These are phyloP conservation scores for Telmatochromis sp. DNA, from an alignment of 2,113 vertebrate species.

Conservation along the genomic window DNA sequence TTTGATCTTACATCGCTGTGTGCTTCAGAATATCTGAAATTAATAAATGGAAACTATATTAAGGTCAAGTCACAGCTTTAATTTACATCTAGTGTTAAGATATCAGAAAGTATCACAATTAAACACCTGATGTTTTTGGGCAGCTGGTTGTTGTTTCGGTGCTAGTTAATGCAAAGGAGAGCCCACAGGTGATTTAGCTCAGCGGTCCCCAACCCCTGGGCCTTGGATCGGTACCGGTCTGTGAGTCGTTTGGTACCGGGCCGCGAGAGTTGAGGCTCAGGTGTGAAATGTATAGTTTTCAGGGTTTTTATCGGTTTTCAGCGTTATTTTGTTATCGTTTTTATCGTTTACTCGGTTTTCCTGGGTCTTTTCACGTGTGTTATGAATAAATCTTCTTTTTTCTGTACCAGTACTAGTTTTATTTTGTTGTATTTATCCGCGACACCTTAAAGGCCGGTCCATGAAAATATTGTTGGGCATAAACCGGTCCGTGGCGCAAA, in stretches of 20 bases:
- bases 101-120: not conserved
- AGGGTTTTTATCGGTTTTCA: no score
- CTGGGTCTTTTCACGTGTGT: accelerated
- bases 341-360: accelerated
- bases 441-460: no score
- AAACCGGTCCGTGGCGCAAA: no score
- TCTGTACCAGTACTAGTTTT: accelerated
- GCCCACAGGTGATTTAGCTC: accelerated
- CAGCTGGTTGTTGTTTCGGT: not conserved
- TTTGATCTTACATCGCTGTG: not conserved
- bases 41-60: not conserved
- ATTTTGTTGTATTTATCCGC: no score
- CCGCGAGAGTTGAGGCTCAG: no score
- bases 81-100: not conserved
- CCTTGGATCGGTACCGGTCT: accelerated
- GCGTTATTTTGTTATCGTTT: accelerated
- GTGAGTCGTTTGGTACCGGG: no score
- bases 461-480: accelerated
- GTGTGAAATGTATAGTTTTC: no score
- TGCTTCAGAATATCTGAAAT: not conserved
- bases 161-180: not conserved
- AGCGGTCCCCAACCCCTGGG: accelerated
- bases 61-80: not conserved
- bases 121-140: not conserved
- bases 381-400: no score